phyloP scores from a whole-genome alignment of 2,113 vertebrate genomes.

The Leucopternis melanops region DNA sequence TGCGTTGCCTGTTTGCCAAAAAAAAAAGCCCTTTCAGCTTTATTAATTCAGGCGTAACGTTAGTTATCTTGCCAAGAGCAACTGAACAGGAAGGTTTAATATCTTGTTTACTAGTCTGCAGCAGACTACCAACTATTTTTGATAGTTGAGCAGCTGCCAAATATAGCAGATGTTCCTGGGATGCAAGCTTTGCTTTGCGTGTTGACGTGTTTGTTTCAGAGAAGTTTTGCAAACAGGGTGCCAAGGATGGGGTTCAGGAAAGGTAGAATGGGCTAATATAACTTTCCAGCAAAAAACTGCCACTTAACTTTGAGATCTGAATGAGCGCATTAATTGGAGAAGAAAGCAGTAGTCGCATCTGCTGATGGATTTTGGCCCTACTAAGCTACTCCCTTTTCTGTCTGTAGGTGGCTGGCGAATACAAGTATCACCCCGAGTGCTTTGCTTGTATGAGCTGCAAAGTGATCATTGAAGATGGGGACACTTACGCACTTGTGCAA shows the following conservation, averaged over 20 bases:
- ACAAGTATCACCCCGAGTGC: conserved; percentile 97
- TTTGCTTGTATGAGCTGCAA: conserved; percentile 94
- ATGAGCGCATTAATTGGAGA: not conserved
- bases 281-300: not conserved
- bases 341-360: not conserved
- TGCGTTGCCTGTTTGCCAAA: not conserved
- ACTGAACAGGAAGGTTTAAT: conserved; percentile 45
- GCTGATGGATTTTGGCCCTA: not conserved
- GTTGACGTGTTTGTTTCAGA: not conserved
- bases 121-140: conserved; percentile 19
- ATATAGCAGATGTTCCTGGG: conserved; percentile 17
- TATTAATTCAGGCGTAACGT: conserved; percentile 5
- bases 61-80: conserved; percentile 35
- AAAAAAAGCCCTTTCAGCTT: conserved; percentile 11
- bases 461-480: conserved; percentile 91
- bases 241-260: not conserved
- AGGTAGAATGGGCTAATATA: not conserved
- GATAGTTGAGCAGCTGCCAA: conserved; percentile 21
- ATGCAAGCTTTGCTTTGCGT: not conserved
- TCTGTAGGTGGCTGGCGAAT: conserved; percentile 91
- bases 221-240: not conserved
- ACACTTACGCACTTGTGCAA: conserved; percentile 91
- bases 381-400: conserved; percentile 33
- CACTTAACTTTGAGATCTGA: not conserved
- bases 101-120: conserved; percentile 42